Base-by-base conservation (phyloP, 2,113 vertebrate genomes). In the Epinephelus moara region DNA sequence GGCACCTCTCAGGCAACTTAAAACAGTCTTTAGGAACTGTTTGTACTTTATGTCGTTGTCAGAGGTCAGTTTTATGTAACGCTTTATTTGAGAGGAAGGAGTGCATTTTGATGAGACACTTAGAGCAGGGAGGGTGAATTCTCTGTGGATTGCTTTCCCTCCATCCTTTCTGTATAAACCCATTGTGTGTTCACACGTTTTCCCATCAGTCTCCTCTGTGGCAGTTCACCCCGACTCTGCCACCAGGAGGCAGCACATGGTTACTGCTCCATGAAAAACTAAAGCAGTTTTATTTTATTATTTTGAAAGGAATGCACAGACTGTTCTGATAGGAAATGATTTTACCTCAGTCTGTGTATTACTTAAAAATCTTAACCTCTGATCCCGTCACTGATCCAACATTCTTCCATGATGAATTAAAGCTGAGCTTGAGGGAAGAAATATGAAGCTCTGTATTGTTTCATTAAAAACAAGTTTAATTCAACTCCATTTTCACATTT, bases 71-170 rank as follows among this genome's bases (percentile, higher is more conserved):
- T 45, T 33, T 6, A n/a, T 1, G 14, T 56, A 10, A 17, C 2
- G 2, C 9, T 30, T 9, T 18, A 30, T 52, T 42, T 13, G 55
- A 55, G 74, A 79, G 71, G 71, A 70, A 77, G 68, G 63, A 21
- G n/a, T 75, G 70, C 47, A 18, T 61, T 66, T 66, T 0, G 62
- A 30, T 63, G 27, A 61, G 19, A 14, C 17, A 8, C 6, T 11
- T 4, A 37, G 69, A 75, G 17, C 52, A 23, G 56, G 55, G 55
- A 61, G 74, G 75, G 49, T 62, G 67, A 74, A 79, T 84, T 89
- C 57, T 89, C 63, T 71, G 52, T 89, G 88, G 89, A 91, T 92
- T 90, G 89, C 85, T 75, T 74, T 83, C 74, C 77, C 82, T 89
- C 60, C 80, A 59, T 89, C 80, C 49, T 42, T 21, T 78, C 67